These are phyloP conservation scores for Tyria jacobaeae DNA, from an alignment of 2,888 invertebrate genomes.

Conservation along the genomic window DNA sequence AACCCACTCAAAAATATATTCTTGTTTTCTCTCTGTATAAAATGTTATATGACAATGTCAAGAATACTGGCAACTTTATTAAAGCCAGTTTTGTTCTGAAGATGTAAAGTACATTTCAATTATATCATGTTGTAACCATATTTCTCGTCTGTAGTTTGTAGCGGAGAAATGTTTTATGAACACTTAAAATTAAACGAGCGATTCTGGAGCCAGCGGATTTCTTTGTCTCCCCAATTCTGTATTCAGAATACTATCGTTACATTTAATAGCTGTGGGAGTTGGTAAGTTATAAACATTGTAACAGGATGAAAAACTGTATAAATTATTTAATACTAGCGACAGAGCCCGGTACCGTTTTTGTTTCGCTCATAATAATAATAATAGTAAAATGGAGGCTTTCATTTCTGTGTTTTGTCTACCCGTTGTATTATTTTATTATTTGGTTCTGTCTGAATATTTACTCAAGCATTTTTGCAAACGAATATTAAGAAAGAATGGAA, in stretches of 20 bases:
- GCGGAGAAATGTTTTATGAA: slow-evolving; percentile 30
- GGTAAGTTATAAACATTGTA: slow-evolving; percentile 36
- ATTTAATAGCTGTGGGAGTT: slow-evolving; percentile 36
- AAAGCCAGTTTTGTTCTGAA: slow-evolving; percentile 2
- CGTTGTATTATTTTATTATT: not conserved
- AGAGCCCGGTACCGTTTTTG: slow-evolving; percentile 2
- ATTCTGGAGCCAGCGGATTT: slow-evolving; percentile 18
- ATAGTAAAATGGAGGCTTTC: slow-evolving; percentile 5
- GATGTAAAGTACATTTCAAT: slow-evolving; percentile 18
- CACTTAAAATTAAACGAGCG: slow-evolving; percentile 34
- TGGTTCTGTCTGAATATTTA: no score
- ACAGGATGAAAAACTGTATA: slow-evolving; percentile 23
- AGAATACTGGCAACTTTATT: not conserved
- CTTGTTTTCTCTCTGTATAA: not conserved
- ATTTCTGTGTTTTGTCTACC: slow-evolving; percentile 1
- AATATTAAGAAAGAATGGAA: not conserved
- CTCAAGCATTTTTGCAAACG: not conserved
- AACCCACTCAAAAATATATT: not conserved
- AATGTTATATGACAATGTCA: not conserved
- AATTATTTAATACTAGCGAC: slow-evolving; percentile 28
- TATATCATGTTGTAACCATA: slow-evolving; percentile 16
- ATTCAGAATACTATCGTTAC: slow-evolving; percentile 39
- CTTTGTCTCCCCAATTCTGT: slow-evolving; percentile 32
- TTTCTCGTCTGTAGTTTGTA: slow-evolving; percentile 18
- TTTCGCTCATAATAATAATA: slow-evolving; percentile 9